Percentiles rank a stretch among this genome's conserved stretches.
phyloP scores from a whole-genome alignment of 2,888 invertebrate genomes.

The Adineta ricciae region DNA sequence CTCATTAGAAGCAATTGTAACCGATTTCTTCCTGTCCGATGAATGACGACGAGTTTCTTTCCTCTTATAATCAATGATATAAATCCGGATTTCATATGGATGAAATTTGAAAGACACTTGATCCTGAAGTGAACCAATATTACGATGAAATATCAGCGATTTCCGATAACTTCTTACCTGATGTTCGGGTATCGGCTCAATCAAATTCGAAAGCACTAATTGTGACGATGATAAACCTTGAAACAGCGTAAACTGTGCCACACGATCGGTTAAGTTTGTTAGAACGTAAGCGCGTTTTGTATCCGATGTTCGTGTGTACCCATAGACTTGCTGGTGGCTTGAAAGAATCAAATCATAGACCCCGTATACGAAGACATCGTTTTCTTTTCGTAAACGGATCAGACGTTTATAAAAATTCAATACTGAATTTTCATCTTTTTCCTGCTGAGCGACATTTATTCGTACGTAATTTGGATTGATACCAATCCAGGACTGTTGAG shows the following conservation, averaged over 20 bases:
- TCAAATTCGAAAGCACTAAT: not conserved
- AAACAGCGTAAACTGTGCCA: not conserved
- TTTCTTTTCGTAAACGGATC: not conserved
- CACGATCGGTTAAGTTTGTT: conserved; percentile 10
- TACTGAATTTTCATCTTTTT: conserved; percentile 21
- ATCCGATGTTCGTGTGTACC: conserved; percentile 12
- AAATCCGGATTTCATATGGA: conserved; percentile 5
- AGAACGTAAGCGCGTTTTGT: not conserved
- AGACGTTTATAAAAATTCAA: conserved; percentile 25
- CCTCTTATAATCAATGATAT: not conserved
- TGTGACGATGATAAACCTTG: conserved; percentile 10
- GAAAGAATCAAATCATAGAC: conserved; percentile 10
- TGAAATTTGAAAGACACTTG: not conserved
- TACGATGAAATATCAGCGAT: not conserved
- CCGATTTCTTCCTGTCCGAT: not conserved
- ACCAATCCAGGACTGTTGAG: conserved; percentile 37
- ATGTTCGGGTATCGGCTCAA: not conserved
- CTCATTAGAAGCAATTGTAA: not conserved
- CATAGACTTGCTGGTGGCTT: not conserved
- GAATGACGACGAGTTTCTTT: not conserved
- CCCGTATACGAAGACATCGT: not conserved
- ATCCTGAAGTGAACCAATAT: too few relatives aligned
- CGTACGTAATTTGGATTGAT: conserved; percentile 38
- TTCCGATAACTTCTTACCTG: not conserved
- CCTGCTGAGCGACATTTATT: conserved; percentile 19